Evolutionary conservation across 2,113 vertebrate species (phyloP).

Genomic region (Myrmecobius fasciatus): DNA sequence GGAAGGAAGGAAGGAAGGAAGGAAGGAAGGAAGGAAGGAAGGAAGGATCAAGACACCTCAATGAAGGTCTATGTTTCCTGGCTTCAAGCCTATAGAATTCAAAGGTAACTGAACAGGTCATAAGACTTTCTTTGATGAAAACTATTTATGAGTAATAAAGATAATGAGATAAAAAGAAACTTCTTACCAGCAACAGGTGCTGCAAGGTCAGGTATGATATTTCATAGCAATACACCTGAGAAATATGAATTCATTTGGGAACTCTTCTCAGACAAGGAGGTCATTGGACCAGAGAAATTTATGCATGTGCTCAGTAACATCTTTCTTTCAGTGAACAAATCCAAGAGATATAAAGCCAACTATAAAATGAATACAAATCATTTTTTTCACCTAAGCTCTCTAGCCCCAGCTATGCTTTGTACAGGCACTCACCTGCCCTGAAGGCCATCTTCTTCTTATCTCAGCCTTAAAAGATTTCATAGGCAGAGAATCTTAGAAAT

Average conservation of each 20-base stretch:
- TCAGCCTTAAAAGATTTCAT: conserved; percentile 11
- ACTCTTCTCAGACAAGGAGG: neutral
- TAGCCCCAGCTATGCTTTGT: conserved; percentile 35
- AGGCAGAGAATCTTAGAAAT: neutral
- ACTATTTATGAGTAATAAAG: neutral
- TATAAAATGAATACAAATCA: conserved; percentile 45
- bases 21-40: too few relatives aligned
- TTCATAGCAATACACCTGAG: neutral
- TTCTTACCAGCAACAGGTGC: neutral
- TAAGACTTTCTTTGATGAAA: neutral
- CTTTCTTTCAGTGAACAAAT: neutral
- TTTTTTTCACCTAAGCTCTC: neutral
- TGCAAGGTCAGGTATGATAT: neutral
- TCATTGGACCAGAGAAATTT: neutral
- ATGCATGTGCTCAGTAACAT: neutral
- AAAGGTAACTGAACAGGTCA: neutral
- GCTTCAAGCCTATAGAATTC: neutral
- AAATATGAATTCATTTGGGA: neutral
- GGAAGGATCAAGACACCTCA: neutral
- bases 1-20: too few relatives aligned
- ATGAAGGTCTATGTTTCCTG: neutral
- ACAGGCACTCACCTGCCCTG: conserved; percentile 9
- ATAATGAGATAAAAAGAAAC: neutral
- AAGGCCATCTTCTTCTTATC: conserved; percentile 30
- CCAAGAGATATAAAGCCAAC: neutral